These are phyloP conservation scores for Argynnis bischoffii DNA, from an alignment of 2,888 invertebrate genomes.

Conservation along the genomic window DNA sequence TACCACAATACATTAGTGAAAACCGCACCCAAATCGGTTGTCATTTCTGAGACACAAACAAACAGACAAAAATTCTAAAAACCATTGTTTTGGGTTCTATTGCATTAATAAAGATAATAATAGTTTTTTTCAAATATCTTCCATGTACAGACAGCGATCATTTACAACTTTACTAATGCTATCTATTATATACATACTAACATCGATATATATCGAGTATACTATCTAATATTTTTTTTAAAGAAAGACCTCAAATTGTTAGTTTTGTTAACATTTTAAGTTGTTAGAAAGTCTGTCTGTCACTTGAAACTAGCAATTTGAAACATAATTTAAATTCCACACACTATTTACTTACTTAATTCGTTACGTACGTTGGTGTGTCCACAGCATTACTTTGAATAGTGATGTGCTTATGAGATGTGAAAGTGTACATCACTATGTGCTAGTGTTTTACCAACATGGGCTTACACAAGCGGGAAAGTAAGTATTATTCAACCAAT, in stretches of 20 bases:
- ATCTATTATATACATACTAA: no score
- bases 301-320: background rate
- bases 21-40: no score
- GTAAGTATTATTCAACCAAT: conserved; percentile 55
- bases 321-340: conserved; percentile 15
- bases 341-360: conserved; percentile 14
- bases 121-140: no score
- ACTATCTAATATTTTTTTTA: no score
- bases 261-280: background rate
- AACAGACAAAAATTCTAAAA: no score
- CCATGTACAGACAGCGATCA: no score
- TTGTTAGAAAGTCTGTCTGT: background rate
- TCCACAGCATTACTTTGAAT: conserved; percentile 33
- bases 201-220: no score
- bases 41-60: no score
- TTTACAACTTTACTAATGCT: no score
- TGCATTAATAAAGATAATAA: no score
- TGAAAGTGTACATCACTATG: conserved; percentile 36
- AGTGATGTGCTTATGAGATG: conserved; percentile 48
- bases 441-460: conserved; percentile 51
- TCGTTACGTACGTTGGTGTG: conserved; percentile 34
- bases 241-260: background rate
- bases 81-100: no score
- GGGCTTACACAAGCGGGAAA: conserved; percentile 72
- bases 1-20: no score